Evolutionary conservation across 2,888 invertebrate genomes (phyloP).

Genomic region (Labia minor): DNA sequence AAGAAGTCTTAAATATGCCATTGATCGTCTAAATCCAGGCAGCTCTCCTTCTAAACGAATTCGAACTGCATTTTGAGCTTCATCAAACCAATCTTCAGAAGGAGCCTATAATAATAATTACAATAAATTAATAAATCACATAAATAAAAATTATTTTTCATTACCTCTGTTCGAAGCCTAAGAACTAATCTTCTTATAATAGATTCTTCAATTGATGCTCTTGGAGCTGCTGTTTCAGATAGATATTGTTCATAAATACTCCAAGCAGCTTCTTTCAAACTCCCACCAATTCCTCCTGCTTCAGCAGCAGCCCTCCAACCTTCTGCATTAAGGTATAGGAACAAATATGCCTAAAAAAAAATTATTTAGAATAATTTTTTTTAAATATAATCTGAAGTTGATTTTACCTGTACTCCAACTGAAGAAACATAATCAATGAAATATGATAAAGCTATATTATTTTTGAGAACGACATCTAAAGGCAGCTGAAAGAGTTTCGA

Average conservation of each 20-base stretch:
- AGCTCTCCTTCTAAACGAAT: constrained; percentile 41
- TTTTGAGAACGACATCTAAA: constrained; percentile 61
- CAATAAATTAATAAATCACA: neutral
- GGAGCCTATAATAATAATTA: constrained; percentile 34
- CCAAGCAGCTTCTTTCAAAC: constrained; percentile 53
- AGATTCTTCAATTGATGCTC: constrained; percentile 50
- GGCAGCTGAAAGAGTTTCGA: constrained; percentile 49
- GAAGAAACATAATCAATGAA: constrained; percentile 66
- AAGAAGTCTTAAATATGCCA: constrained; percentile 56
- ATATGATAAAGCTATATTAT: constrained; percentile 63
- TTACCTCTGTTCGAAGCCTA: constrained; percentile 48
- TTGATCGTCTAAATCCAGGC: constrained; percentile 53
- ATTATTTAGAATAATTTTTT: neutral
- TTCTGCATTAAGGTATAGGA: constrained; percentile 67
- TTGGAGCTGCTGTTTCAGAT: constrained; percentile 56
- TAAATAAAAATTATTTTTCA: no score
- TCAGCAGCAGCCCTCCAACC: constrained; percentile 31
- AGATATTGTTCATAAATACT: constrained; percentile 69
- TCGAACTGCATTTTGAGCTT: constrained; percentile 55
- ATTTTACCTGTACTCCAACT: constrained; percentile 46
- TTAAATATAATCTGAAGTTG: no score
- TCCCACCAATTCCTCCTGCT: constrained; percentile 30
- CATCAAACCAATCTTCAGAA: constrained; percentile 71
- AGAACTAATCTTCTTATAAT: constrained; percentile 49
- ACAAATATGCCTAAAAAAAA: constrained; percentile 48